These are phyloP conservation scores for Phoeniculus purpureus DNA, from an alignment of 2,797 vertebrate species.

Conservation along the genomic window DNA sequence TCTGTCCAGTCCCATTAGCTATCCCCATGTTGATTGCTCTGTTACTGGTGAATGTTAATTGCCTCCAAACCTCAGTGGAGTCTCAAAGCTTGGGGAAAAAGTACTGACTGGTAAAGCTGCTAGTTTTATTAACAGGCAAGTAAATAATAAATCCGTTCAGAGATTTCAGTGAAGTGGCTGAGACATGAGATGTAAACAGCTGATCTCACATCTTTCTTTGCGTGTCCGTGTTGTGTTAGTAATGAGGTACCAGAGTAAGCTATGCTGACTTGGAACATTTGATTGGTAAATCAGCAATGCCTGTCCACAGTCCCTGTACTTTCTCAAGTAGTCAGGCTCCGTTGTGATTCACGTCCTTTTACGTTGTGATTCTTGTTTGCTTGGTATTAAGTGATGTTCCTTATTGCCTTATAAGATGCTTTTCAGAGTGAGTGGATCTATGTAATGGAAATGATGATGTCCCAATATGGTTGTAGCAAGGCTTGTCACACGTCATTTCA, in stretches of 20 bases:
- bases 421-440: not conserved
- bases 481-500: not conserved
- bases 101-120: conserved; percentile 69
- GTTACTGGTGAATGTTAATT: conserved; percentile 85
- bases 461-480: not conserved
- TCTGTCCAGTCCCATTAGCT: conserved; percentile 83
- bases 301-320: not conserved
- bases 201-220: conserved; percentile 44
- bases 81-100: conserved; percentile 74
- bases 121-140: conserved; percentile 76
- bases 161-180: conserved; percentile 51
- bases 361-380: not conserved
- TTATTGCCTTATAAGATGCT: conserved; percentile 2
- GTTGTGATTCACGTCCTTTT: not conserved
- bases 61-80: conserved; percentile 80
- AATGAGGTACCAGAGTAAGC: not conserved
- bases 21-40: conserved; percentile 81
- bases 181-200: conserved; percentile 31
- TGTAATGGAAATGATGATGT: conserved; percentile 35
- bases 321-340: not conserved
- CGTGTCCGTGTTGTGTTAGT: conserved; percentile 33
- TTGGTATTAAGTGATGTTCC: not conserved
- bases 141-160: conserved; percentile 75
- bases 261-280: not conserved
- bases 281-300: not conserved